Evolutionary conservation across 1,140 invertebrate species (phyloP).

Genomic region (Mamestra configurata): DNA sequence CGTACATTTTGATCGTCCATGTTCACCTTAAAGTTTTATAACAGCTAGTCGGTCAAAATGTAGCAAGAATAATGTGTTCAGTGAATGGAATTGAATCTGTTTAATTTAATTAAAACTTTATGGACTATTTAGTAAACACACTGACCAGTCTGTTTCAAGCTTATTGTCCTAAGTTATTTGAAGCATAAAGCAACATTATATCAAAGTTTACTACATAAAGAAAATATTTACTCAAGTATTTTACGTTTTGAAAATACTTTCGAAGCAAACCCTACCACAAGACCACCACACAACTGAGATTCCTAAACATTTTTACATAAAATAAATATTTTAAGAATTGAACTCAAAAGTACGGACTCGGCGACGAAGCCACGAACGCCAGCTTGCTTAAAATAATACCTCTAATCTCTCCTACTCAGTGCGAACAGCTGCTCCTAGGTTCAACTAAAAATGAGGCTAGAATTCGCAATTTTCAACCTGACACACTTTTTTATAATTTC

Average conservation of each 20-base stretch:
- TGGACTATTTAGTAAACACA: too few relatives aligned
- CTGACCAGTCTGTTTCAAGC: too few relatives aligned
- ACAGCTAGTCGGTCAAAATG: background rate
- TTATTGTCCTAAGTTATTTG: background rate
- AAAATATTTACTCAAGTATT: background rate
- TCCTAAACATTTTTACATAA: background rate
- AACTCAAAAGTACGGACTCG: background rate
- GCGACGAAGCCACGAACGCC: conserved; percentile 29
- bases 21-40: conserved; percentile 5
- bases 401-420: conserved; percentile 56
- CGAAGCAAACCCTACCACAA: background rate
- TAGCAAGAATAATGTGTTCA: background rate
- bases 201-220: background rate
- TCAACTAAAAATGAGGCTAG: conserved; percentile 17
- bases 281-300: background rate
- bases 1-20: background rate
- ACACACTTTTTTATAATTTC: background rate
- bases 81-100: background rate
- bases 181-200: too few relatives aligned
- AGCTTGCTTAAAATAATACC: conserved; percentile 58
- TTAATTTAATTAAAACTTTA: too few relatives aligned
- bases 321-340: conserved; percentile 45
- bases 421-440: conserved; percentile 46
- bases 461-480: conserved; percentile 37
- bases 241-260: background rate